A percentile compares a stretch with the other conserved stretches of the same genome.
Conservation (phyloP, 2,113 vertebrate species). For the Caracal caracal region DNA sequence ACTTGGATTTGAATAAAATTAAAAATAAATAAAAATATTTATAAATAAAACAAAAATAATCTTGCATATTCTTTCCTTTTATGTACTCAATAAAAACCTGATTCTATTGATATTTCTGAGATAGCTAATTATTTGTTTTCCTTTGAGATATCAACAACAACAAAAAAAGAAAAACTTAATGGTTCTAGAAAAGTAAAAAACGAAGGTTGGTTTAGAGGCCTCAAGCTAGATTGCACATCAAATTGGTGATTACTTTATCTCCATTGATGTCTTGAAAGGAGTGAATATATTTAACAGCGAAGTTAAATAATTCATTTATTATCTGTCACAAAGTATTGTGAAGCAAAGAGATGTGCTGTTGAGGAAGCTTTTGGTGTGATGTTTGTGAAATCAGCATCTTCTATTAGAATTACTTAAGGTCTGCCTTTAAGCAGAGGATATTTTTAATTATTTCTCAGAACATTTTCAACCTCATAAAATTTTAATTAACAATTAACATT, state of each 20-base stretch:
- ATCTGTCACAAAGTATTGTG: slow-evolving; percentile 15
- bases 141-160: slow-evolving; percentile 50
- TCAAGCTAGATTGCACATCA: background rate
- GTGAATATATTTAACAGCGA: slow-evolving; percentile 35
- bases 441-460: slow-evolving; percentile 66
- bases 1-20: too few relatives aligned
- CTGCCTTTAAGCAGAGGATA: slow-evolving; percentile 20
- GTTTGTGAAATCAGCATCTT: slow-evolving; percentile 61
- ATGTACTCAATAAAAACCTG: slow-evolving; percentile 20
- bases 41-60: background rate
- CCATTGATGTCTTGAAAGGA: background rate
- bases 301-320: slow-evolving; percentile 64
- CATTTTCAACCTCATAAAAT: slow-evolving; percentile 63
- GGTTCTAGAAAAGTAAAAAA: background rate
- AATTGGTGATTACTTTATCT: slow-evolving; percentile 26
- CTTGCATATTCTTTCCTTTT: background rate
- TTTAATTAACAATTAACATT: slow-evolving; percentile 66
- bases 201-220: background rate
- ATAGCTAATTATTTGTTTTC: background rate
- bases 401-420: slow-evolving; percentile 50
- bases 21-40: too few relatives aligned
- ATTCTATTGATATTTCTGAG: slow-evolving; percentile 54
- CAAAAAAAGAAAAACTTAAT: background rate
- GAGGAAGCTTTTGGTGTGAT: slow-evolving; percentile 27
- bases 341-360: slow-evolving; percentile 19